These are phyloP conservation scores for Brachymystax lenok DNA, from an alignment of 2,797 vertebrate species.

Conservation along the genomic window DNA sequence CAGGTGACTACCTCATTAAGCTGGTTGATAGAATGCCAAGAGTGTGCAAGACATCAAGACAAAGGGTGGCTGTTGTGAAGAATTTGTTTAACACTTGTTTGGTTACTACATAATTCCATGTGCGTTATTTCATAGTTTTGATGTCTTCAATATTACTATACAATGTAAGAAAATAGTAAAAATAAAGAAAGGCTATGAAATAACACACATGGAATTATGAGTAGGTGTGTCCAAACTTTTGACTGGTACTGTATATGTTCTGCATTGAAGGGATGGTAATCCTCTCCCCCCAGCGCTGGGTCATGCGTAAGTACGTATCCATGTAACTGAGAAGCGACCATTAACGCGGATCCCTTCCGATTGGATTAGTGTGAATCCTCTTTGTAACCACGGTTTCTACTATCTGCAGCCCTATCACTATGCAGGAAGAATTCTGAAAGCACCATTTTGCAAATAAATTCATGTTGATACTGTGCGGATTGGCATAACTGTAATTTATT, in stretches of 20 bases:
- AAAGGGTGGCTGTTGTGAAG: too few relatives aligned
- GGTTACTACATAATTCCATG: too few relatives aligned
- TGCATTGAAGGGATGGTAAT: slow-evolving; percentile 16
- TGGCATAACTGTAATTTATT: neutral
- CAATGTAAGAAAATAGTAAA: too few relatives aligned
- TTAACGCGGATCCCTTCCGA: slow-evolving; percentile 56
- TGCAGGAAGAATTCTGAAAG: slow-evolving; percentile 6
- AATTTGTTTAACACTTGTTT: too few relatives aligned
- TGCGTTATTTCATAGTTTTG: too few relatives aligned
- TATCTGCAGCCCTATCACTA: slow-evolving; percentile 40
- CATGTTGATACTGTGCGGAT: neutral
- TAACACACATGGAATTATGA: too few relatives aligned
- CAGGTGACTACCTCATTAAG: too few relatives aligned
- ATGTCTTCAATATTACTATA: too few relatives aligned
- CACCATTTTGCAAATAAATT: neutral
- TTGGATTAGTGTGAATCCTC: slow-evolving; percentile 75
- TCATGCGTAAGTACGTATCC: slow-evolving; percentile 51
- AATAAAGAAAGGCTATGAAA: too few relatives aligned
- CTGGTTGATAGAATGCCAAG: too few relatives aligned
- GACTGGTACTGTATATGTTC: slow-evolving; percentile 6
- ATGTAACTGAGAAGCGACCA: slow-evolving; percentile 50
- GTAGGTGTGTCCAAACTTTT: too few relatives aligned
- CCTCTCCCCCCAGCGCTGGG: slow-evolving; percentile 39
- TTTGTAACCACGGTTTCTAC: slow-evolving; percentile 54
- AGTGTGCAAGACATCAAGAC: too few relatives aligned